A percentile compares a stretch with the other conserved stretches of the same genome.
phyloP scores from a whole-genome alignment of 2,888 invertebrate species.

The Podabrus alpinus region DNA sequence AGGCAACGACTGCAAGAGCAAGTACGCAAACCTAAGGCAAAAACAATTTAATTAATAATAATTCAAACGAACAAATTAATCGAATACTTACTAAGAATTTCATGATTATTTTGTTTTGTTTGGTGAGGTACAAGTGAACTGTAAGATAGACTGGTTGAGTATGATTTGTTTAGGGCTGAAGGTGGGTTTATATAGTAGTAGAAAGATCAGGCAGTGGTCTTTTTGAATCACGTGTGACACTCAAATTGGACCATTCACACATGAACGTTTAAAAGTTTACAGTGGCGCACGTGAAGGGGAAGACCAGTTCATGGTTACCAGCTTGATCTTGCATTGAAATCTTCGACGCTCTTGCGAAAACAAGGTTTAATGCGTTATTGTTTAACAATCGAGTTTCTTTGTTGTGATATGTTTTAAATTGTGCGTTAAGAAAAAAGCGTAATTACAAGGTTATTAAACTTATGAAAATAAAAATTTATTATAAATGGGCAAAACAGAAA shows the following conservation, averaged over 20 bases:
- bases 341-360: neutral
- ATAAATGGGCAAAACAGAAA: neutral
- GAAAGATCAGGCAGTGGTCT: conserved; percentile 20
- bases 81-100: conserved; percentile 34
- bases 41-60: neutral
- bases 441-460: neutral
- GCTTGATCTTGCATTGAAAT: neutral
- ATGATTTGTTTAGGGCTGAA: conserved; percentile 15
- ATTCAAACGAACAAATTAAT: neutral
- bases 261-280: conserved; percentile 20
- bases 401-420: neutral
- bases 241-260: conserved; percentile 32
- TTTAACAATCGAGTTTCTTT: neutral
- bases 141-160: conserved; percentile 16
- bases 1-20: conserved; percentile 28
- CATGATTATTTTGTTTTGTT: conserved; percentile 25
- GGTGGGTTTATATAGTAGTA: conserved; percentile 28
- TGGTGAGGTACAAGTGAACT: conserved; percentile 13
- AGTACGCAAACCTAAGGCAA: conserved; percentile 23
- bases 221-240: conserved; percentile 31
- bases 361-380: conserved; percentile 4
- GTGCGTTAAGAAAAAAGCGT: neutral
- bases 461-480: neutral
- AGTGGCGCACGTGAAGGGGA: conserved; percentile 24
- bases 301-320: conserved; percentile 9